Percentiles rank a stretch among this genome's conserved stretches.
These are phyloP conservation scores for Hedya salicella DNA, from an alignment of 2,888 invertebrate genomes.

Conservation along the genomic window DNA sequence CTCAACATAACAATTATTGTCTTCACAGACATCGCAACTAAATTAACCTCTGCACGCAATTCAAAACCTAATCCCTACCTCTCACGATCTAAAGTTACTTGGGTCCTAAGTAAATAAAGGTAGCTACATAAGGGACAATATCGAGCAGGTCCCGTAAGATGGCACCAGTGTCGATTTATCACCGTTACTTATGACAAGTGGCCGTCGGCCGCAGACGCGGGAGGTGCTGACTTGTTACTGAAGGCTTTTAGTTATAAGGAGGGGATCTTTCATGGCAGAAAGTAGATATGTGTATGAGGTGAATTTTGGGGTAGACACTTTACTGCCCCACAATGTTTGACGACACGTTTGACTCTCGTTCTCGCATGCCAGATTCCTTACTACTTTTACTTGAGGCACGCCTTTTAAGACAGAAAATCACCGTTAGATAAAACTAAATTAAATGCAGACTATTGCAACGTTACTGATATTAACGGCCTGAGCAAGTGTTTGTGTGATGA, in stretches of 20 bases:
- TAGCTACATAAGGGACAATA: conserved; percentile 75
- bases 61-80: neutral
- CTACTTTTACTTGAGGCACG: no score
- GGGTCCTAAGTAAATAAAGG: conserved; percentile 44
- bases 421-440: no score
- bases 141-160: conserved; percentile 76
- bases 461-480: no score
- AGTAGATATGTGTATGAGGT: conserved; percentile 49
- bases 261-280: conserved; percentile 75
- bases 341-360: no score
- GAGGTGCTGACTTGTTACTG: conserved; percentile 43
- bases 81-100: neutral
- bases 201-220: conserved; percentile 71
- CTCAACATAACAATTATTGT: conserved; percentile 25
- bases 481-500: no score
- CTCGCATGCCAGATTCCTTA: no score
- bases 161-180: conserved; percentile 78
- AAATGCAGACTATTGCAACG: no score
- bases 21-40: conserved; percentile 23
- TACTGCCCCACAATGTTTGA: no score
- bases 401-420: no score
- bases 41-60: neutral
- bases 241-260: conserved; percentile 45
- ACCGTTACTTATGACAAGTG: conserved; percentile 81
- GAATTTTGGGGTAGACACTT: no score